These are phyloP conservation scores for Rhabdomys pumilio DNA, from an alignment of 2,797 vertebrate species.

Conservation along the genomic window DNA sequence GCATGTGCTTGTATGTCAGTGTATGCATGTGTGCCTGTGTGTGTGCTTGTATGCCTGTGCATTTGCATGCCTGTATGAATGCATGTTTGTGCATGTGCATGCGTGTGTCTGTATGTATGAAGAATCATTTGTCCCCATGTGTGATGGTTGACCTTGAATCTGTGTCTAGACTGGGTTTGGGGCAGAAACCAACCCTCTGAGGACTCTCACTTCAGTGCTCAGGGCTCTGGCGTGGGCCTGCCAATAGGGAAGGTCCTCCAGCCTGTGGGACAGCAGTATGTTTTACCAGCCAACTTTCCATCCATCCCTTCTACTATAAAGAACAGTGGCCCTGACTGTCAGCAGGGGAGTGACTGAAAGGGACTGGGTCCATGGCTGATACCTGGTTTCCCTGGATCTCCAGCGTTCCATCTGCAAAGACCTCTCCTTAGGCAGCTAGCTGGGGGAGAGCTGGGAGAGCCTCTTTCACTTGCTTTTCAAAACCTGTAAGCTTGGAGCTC, in stretches of 20 bases:
- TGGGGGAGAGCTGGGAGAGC: too few relatives aligned
- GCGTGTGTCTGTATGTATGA: background rate
- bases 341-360: background rate
- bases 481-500: background rate
- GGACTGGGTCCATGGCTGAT: background rate
- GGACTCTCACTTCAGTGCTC: background rate
- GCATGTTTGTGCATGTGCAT: too few relatives aligned
- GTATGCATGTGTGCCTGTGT: background rate
- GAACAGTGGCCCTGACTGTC: background rate
- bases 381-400: background rate
- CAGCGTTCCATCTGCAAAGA: background rate
- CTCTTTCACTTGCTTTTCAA: conserved; percentile 6
- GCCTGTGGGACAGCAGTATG: background rate
- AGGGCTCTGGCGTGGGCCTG: background rate
- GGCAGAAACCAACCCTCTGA: background rate
- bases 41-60: background rate
- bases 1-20: background rate
- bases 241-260: background rate
- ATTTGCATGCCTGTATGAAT: too few relatives aligned
- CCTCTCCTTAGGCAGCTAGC: background rate
- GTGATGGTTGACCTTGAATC: background rate
- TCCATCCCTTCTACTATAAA: background rate
- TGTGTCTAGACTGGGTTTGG: background rate
- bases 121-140: background rate
- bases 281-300: background rate